Percentiles rank a stretch among this genome's conserved stretches.
Conservation (phyloP, 2,888 invertebrate species). For the Athetis lepigone region DNA sequence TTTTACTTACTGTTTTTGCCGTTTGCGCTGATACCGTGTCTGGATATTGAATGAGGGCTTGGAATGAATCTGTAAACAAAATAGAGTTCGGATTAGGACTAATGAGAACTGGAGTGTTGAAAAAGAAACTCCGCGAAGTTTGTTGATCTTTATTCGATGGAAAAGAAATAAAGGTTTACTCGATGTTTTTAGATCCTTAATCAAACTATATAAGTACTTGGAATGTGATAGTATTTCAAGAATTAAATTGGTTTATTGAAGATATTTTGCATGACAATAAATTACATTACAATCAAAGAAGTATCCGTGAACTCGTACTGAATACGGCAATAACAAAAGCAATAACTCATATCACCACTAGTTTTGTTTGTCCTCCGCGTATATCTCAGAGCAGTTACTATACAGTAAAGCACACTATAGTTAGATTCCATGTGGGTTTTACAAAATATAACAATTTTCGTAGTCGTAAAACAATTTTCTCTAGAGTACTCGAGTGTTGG, state of each 20-base stretch:
- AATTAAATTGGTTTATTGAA: not conserved
- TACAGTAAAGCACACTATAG: not conserved
- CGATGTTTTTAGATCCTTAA: slow-evolving; percentile 36
- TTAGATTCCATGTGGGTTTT: slow-evolving; percentile 26
- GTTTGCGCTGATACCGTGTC: slow-evolving; percentile 99
- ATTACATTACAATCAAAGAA: not conserved
- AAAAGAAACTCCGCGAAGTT: slow-evolving; percentile 45
- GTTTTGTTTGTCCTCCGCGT: no score
- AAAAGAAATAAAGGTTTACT: slow-evolving; percentile 28
- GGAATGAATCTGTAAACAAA: slow-evolving; percentile 96
- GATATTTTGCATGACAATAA: not conserved
- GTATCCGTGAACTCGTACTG: no score
- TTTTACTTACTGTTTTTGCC: slow-evolving; percentile 96
- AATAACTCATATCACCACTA: no score
- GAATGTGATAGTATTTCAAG: not conserved
- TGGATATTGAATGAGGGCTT: slow-evolving; percentile 99
- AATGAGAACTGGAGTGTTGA: slow-evolving; percentile 54
- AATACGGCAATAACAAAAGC: no score
- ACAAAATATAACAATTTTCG: slow-evolving; percentile 63
- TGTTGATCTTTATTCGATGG: slow-evolving; percentile 56
- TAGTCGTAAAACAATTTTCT: slow-evolving; percentile 63
- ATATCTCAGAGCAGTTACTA: not conserved
- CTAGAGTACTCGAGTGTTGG: slow-evolving; percentile 70
- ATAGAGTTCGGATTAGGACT: slow-evolving; percentile 57
- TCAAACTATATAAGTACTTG: slow-evolving; percentile 23